phyloP scores from a whole-genome alignment of 2,888 invertebrate species.

The Meiosimyza platycephala region DNA sequence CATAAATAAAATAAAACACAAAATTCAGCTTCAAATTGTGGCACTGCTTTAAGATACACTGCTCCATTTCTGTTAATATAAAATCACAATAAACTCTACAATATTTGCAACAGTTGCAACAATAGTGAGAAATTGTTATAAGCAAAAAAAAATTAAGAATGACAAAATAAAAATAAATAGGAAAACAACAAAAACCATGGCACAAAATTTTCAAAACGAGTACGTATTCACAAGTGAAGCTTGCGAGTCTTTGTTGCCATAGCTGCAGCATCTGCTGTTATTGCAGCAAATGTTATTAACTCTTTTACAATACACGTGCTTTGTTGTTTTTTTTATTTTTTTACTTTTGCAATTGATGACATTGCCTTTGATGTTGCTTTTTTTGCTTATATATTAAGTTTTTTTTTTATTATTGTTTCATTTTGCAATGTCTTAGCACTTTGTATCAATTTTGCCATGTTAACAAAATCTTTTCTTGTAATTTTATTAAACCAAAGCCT shows the following conservation, averaged over 20 bases:
- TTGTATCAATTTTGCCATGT: not conserved
- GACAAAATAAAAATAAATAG: not conserved
- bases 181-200: constrained; percentile 12
- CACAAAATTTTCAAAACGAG: not conserved
- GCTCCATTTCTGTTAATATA: too few relatives aligned
- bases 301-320: constrained; percentile 4
- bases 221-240: not conserved
- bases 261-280: not conserved
- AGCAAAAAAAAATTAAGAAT: not conserved
- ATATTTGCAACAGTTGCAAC: too few relatives aligned
- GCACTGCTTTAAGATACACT: too few relatives aligned
- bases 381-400: too few relatives aligned
- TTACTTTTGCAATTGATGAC: constrained; percentile 23
- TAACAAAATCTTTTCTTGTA: not conserved
- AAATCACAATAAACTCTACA: too few relatives aligned
- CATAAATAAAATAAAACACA: too few relatives aligned
- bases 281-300: not conserved
- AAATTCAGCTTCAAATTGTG: too few relatives aligned
- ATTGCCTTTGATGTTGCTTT: constrained; percentile 12
- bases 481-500: not conserved
- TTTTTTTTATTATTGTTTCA: constrained; percentile 5
- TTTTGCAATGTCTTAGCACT: too few relatives aligned
- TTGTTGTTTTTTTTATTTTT: too few relatives aligned
- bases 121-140: not conserved
- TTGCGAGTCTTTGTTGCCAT: not conserved